Conservation (phyloP, 2,113 vertebrate genomes). For the Atherinomorus stipes region DNA sequence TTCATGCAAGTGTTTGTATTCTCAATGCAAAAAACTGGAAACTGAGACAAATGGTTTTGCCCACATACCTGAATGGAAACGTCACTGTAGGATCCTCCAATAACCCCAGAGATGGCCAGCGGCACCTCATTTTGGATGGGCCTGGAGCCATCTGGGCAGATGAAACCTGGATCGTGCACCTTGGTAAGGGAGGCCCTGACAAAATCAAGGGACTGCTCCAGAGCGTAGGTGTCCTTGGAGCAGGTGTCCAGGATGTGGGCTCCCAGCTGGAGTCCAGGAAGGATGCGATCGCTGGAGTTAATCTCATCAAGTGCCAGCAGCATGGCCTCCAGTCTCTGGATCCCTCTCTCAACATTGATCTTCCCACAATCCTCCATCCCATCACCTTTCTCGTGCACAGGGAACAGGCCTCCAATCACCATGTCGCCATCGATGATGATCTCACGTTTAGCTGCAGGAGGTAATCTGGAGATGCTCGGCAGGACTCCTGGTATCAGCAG, state of each 20-base stretch:
- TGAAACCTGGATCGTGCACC: constrained; percentile 93
- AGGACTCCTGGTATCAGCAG: constrained; percentile 72
- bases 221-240: constrained; percentile 96
- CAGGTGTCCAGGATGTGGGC: constrained; percentile 98
- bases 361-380: constrained; percentile 92
- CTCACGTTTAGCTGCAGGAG: constrained; percentile 86
- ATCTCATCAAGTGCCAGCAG: constrained; percentile 95
- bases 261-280: constrained; percentile 92
- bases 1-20: no score
- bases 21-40: no score
- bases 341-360: constrained; percentile 94
- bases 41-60: not conserved
- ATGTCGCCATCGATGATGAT: constrained; percentile 94
- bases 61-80: constrained; percentile 96
- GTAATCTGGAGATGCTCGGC: constrained; percentile 77
- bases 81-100: constrained; percentile 97
- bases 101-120: constrained; percentile 94
- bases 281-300: constrained; percentile 89
- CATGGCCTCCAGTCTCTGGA: constrained; percentile 98
- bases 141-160: constrained; percentile 95
- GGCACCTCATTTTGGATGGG: constrained; percentile 92
- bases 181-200: constrained; percentile 95
- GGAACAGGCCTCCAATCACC: constrained; percentile 96
- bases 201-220: constrained; percentile 97
- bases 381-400: constrained; percentile 93